phyloP scores from a whole-genome alignment of 2,888 invertebrate genomes.

The Athripsodes cinereus region DNA sequence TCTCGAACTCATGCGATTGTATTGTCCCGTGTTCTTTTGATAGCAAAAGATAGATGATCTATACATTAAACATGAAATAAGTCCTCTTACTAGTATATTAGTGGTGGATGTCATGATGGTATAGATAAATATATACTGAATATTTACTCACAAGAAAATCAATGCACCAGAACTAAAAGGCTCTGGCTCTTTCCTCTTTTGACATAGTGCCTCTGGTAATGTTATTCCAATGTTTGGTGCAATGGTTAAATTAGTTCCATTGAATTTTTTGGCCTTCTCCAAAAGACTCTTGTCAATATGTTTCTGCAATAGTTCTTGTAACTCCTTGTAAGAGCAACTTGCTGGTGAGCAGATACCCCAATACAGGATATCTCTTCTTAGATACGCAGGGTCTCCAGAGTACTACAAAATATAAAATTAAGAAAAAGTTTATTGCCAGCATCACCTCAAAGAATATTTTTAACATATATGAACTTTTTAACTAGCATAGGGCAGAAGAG shows the following conservation, averaged over 20 bases:
- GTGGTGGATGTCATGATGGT: too few species aligned
- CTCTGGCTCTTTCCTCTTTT: slow-evolving; percentile 28
- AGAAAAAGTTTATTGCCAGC: too few species aligned
- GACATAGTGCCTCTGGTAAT: slow-evolving; percentile 30
- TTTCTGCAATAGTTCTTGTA: slow-evolving; percentile 22
- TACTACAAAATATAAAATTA: slow-evolving; percentile 18
- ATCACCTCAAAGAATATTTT: too few species aligned
- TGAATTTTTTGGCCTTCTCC: neutral
- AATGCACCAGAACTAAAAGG: slow-evolving; percentile 34
- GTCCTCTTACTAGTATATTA: too few species aligned
- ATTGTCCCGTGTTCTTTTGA: too few species aligned
- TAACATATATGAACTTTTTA: too few species aligned
- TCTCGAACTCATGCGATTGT: too few species aligned
- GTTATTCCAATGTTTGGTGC: neutral
- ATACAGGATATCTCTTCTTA: slow-evolving; percentile 41
- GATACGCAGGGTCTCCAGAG: slow-evolving; percentile 33
- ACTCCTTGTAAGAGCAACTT: slow-evolving; percentile 37
- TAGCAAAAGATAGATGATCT: too few species aligned
- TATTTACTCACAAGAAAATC: slow-evolving; percentile 36
- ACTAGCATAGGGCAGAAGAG: too few species aligned
- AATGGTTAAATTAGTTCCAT: neutral
- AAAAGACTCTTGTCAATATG: neutral
- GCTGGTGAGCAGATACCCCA: slow-evolving; percentile 53
- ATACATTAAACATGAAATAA: too few species aligned
- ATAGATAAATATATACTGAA: too few species aligned